phyloP scores from a whole-genome alignment of 2,888 invertebrate species.

The Sinelater perroti region DNA sequence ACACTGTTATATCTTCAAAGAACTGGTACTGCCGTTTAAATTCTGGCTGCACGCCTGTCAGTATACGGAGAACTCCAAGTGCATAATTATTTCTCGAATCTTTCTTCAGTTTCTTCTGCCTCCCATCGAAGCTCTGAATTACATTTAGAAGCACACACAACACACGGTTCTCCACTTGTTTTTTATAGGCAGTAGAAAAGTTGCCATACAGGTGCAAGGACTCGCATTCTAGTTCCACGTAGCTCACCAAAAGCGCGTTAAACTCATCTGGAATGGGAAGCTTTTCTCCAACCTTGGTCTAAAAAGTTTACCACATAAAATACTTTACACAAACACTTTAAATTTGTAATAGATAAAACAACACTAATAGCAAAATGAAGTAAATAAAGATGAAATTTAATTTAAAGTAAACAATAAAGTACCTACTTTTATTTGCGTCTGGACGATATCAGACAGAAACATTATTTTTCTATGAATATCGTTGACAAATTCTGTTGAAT shows the following conservation, averaged over 20 bases:
- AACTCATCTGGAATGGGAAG: not conserved
- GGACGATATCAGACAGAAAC: constrained; percentile 39
- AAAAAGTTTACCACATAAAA: too few relatives aligned
- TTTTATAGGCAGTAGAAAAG: constrained; percentile 35
- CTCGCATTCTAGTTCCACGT: constrained; percentile 49
- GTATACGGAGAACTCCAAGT: constrained; percentile 22
- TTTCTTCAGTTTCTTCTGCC: not conserved
- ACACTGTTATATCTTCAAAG: constrained; percentile 29
- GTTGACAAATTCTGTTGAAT: constrained; percentile 36
- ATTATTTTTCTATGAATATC: constrained; percentile 39
- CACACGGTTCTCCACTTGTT: constrained; percentile 40
- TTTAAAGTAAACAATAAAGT: too few relatives aligned
- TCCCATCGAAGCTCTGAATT: constrained; percentile 10
- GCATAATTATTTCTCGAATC: constrained; percentile 15
- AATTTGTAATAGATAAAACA: too few relatives aligned
- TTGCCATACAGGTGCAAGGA: constrained; percentile 44
- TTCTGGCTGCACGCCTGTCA: constrained; percentile 19
- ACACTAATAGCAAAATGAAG: too few relatives aligned
- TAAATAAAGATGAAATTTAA: too few relatives aligned
- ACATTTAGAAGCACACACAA: constrained; percentile 31
- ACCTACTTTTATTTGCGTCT: constrained; percentile 37
- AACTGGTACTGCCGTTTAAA: constrained; percentile 16
- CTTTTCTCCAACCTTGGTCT: not conserved
- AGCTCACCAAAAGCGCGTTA: constrained; percentile 43
- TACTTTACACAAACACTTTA: too few relatives aligned